Conservation (phyloP, 2,888 invertebrate species). For the Heliothis peltigera region DNA sequence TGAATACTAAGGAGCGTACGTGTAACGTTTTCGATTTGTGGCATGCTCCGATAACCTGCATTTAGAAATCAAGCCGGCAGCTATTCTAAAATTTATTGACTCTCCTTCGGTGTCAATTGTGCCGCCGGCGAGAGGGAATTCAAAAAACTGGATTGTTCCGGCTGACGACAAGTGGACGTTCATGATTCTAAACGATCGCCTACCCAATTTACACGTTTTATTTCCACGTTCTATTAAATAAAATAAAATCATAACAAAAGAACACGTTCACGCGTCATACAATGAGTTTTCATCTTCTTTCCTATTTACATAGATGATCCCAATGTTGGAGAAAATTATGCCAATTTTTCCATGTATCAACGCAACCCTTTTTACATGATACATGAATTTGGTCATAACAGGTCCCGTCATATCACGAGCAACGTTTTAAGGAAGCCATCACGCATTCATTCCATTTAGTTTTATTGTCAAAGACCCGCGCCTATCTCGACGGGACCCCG, state of each 20-base stretch:
- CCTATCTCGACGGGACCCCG: constrained; percentile 85
- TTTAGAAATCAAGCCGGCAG: constrained; percentile 87
- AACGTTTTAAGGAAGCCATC: constrained; percentile 84
- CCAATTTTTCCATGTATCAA: constrained; percentile 76
- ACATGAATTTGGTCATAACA: constrained; percentile 80
- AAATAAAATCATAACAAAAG: constrained; percentile 60
- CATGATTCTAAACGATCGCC: constrained; percentile 70
- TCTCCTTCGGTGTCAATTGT: constrained; percentile 82
- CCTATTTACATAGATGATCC: constrained; percentile 70
- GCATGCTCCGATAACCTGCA: constrained; percentile 89
- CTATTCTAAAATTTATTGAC: constrained; percentile 86
- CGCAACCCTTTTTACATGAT: constrained; percentile 79
- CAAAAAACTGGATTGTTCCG: constrained; percentile 71
- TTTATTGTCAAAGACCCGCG: constrained; percentile 89
- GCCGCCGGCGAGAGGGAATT: constrained; percentile 72
- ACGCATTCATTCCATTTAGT: constrained; percentile 90
- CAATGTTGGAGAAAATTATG: constrained; percentile 71
- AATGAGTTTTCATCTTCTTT: constrained; percentile 61
- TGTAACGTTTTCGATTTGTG: constrained; percentile 87
- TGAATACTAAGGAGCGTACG: constrained; percentile 87
- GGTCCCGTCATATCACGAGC: constrained; percentile 83
- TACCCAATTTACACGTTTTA: constrained; percentile 44
- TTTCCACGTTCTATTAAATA: constrained; percentile 43
- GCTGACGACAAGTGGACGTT: constrained; percentile 70
- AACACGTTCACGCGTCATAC: constrained; percentile 63